Evolutionary conservation across 1,140 invertebrate genomes (phyloP), one percentile per base, ranked within the genome.

Genomic region (Rhyacophila brunnea): DNA sequence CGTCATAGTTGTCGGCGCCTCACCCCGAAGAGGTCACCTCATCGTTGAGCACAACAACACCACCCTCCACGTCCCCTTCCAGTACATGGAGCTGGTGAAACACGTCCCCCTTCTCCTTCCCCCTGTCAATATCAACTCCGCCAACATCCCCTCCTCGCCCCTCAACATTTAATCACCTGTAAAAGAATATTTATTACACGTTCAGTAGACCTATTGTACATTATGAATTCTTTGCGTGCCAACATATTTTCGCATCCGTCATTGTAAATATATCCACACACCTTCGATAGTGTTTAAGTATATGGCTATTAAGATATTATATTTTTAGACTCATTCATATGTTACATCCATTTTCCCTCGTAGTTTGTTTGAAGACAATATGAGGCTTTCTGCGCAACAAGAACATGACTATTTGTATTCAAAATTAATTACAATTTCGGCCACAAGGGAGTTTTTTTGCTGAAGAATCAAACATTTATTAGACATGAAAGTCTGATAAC

Each of bases 41-140:
- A 78, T 92, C 47, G 91, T 94, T 9, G 90, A 93, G 70, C 87
- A 92, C 70, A 90, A 88, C 72, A 89, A 87, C 66, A 80, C 83
- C 61, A 90, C 83, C 50, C 80, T 91, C 42, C 89, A 94, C 69
- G 90, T 95, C 46, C 92, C 92, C 40, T 93, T 91, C 77, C 91
- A 93, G 72, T 92, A 88, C 73, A 82, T 94, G 77, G 89, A 91
- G 71, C 75, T 91, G 28, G 54, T 68, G 18, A 68, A 67, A 51
- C 53, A 46, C 17, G 9, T 40, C 18, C 52, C 59, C 1, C 47
- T 53, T 10, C 23, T 28, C 4, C 23, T 28, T 9, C 3, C 23
- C 23, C 23, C 23, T 9, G 23, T 9, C 23, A 28, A 28, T 9
- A 35, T 57, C 46, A 62, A 48, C 52, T 20, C 60, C n/a, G 9